These are phyloP conservation scores for Copidosoma floridanum DNA, from an alignment of 1,140 invertebrate species.

Conservation along the genomic window DNA sequence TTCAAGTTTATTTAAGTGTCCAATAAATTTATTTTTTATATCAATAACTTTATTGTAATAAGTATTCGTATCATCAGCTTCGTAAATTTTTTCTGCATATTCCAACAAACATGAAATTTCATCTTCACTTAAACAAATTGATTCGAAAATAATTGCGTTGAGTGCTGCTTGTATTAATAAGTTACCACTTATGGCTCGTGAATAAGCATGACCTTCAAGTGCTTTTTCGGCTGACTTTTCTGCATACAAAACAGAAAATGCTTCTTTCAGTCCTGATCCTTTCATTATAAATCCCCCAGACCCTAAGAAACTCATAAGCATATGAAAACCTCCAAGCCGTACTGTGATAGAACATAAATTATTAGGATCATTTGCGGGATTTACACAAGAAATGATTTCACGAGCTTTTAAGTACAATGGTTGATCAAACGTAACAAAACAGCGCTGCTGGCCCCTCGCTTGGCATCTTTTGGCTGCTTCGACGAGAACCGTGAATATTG, in stretches of 20 bases:
- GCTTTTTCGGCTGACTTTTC: constrained; percentile 44
- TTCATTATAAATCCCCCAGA: constrained; percentile 49
- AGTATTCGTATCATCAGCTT: no score
- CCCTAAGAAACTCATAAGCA: constrained; percentile 48
- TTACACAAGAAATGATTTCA: constrained; percentile 23
- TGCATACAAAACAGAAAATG: constrained; percentile 41
- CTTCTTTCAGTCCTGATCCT: constrained; percentile 48
- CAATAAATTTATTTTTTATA: background rate
- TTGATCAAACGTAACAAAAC: constrained; percentile 43
- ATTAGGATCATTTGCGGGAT: constrained; percentile 9
- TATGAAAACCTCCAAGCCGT: constrained; percentile 39
- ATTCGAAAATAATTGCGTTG: constrained; percentile 31
- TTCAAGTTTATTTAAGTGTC: background rate
- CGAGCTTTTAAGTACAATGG: constrained; percentile 32
- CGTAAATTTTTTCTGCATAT: no score
- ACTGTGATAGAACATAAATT: constrained; percentile 25
- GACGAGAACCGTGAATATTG: background rate
- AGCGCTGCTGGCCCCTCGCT: background rate
- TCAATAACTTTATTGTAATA: no score
- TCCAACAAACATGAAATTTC: no score
- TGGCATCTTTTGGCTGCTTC: background rate
- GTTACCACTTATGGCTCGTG: constrained; percentile 45
- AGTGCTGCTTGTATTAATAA: constrained; percentile 27
- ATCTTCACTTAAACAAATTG: background rate
- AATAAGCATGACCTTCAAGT: constrained; percentile 41